Conservation (phyloP, 2,888 invertebrate species). For the Stegophylla sp. region DNA sequence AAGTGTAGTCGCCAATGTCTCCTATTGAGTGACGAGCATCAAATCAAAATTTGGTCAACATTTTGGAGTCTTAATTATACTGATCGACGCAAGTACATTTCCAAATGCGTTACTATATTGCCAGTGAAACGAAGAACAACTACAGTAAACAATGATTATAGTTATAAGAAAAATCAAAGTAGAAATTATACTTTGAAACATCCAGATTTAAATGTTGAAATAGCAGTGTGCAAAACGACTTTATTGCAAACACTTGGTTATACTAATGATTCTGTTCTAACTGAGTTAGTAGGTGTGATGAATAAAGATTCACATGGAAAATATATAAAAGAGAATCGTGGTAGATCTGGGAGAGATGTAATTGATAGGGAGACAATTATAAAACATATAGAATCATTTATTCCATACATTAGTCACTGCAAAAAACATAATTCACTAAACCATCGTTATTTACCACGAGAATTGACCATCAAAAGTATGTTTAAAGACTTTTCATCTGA, state of each 20-base stretch:
- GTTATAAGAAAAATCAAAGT: not conserved
- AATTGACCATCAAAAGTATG: not conserved
- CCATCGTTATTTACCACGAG: not conserved
- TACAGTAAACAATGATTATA: not conserved
- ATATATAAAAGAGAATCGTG: not conserved
- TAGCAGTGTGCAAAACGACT: not conserved
- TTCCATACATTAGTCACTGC: not conserved
- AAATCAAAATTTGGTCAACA: not conserved
- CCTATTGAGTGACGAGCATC: not conserved
- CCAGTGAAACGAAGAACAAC: not conserved
- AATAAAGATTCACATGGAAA: not conserved
- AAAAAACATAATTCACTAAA: constrained; percentile 1
- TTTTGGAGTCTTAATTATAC: constrained; percentile 8
- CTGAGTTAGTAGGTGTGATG: constrained; percentile 5
- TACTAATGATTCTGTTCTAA: constrained; percentile 3
- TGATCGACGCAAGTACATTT: not conserved
- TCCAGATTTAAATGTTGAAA: constrained; percentile 4
- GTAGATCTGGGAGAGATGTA: not conserved
- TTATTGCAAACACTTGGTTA: not conserved
- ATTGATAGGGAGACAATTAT: constrained; percentile 1
- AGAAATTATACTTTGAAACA: not conserved
- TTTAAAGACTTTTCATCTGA: not conserved
- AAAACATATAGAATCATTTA: not conserved
- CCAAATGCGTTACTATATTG: not conserved
- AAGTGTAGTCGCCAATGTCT: not conserved